Conservation (phyloP, 1,140 invertebrate species). For the Heliconius eleuchia region DNA sequence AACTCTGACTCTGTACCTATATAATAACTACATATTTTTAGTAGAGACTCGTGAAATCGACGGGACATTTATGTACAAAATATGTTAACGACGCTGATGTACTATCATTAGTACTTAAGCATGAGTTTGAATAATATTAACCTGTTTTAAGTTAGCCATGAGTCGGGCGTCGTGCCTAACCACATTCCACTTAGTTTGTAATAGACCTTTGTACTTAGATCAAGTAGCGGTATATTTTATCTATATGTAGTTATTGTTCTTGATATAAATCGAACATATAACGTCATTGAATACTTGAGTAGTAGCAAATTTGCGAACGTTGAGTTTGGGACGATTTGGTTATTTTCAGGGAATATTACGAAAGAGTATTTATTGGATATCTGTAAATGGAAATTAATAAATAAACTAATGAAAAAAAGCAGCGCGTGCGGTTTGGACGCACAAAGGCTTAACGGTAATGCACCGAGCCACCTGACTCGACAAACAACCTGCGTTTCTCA, state of each 20-base stretch:
- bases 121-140: slow-evolving; percentile 65
- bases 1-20: slow-evolving; percentile 23
- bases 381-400: slow-evolving; percentile 11
- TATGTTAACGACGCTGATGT: slow-evolving; percentile 47
- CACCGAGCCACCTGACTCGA: slow-evolving; percentile 69
- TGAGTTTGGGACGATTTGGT: background rate
- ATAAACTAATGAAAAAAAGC: slow-evolving; percentile 26
- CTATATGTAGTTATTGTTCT: slow-evolving; percentile 22
- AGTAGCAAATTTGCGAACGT: background rate
- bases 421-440: slow-evolving; percentile 56
- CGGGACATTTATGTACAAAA: slow-evolving; percentile 46
- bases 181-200: slow-evolving; percentile 62
- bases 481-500: slow-evolving; percentile 76
- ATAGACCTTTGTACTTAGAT: slow-evolving; percentile 50
- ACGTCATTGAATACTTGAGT: background rate
- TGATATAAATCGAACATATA: slow-evolving; percentile 9
- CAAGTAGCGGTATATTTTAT: slow-evolving; percentile 34
- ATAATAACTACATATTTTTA: slow-evolving; percentile 28
- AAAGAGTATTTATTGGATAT: background rate
- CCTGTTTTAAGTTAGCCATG: slow-evolving; percentile 63
- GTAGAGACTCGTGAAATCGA: slow-evolving; percentile 22
- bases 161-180: slow-evolving; percentile 59
- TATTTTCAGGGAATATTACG: background rate
- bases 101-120: slow-evolving; percentile 55
- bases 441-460: slow-evolving; percentile 67